Percentiles rank a stretch among this genome's conserved stretches.
Conservation (phyloP, 1,140 invertebrate genomes). For the Brachionus rubens region DNA sequence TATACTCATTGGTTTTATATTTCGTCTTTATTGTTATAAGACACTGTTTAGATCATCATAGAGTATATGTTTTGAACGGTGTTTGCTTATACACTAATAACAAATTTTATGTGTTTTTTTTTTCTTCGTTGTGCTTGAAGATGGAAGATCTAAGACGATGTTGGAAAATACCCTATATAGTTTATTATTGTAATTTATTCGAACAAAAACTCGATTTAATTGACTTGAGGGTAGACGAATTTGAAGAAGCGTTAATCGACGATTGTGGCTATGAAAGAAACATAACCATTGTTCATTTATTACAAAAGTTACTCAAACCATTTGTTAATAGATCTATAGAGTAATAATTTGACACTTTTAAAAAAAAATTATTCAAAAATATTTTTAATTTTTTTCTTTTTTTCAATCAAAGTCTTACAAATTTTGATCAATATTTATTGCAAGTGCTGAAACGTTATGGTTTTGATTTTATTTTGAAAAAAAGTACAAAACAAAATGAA, state of each 20-base stretch:
- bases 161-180: slow-evolving; percentile 45
- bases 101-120: background rate
- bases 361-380: background rate
- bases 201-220: slow-evolving; percentile 37
- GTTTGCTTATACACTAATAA: no score
- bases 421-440: slow-evolving; percentile 41
- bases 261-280: slow-evolving; percentile 39
- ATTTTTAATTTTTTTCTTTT: background rate
- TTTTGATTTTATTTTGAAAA: background rate
- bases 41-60: slow-evolving; percentile 16
- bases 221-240: slow-evolving; percentile 36
- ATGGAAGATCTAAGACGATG: slow-evolving; percentile 45
- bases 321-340: slow-evolving; percentile 38
- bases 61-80: background rate
- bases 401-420: background rate
- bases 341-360: background rate
- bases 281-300: slow-evolving; percentile 41
- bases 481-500: background rate
- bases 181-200: slow-evolving; percentile 44
- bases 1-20: no score
- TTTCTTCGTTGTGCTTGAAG: background rate
- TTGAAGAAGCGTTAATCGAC: slow-evolving; percentile 29
- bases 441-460: background rate
- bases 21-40: no score
- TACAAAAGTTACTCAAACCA: slow-evolving; percentile 38